These are phyloP conservation scores for Lindbergichthys nudifrons DNA, from an alignment of 2,797 vertebrate species.

Conservation along the genomic window DNA sequence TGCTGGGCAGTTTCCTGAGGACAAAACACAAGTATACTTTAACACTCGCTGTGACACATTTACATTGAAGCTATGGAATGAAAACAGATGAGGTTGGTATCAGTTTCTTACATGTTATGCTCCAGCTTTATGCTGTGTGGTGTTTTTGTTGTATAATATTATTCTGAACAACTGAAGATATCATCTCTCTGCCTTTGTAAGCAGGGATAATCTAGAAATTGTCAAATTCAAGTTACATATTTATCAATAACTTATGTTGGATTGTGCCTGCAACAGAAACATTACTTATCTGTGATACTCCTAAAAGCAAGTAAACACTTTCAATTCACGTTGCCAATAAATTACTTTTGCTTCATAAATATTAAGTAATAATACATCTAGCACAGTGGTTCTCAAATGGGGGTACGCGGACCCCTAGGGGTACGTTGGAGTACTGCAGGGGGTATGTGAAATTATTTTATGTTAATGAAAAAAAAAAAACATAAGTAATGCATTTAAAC, in stretches of 20 bases:
- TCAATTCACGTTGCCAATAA: background rate
- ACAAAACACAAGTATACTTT: constrained; percentile 8
- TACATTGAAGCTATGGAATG: background rate
- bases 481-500: too few species aligned
- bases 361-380: background rate
- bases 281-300: background rate
- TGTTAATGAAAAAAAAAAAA: too few species aligned
- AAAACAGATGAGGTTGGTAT: background rate
- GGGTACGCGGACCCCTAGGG: too few species aligned
- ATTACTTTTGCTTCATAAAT: background rate
- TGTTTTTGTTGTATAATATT: background rate
- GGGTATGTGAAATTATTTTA: too few species aligned
- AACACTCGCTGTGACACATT: constrained; percentile 6
- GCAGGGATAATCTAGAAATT: constrained; percentile 3
- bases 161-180: constrained; percentile 6
- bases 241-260: constrained; percentile 26
- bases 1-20: constrained; percentile 12
- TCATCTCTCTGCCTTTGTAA: background rate
- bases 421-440: too few species aligned
- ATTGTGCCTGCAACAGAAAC: constrained; percentile 2
- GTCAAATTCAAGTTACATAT: background rate
- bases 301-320: background rate
- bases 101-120: background rate
- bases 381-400: too few species aligned
- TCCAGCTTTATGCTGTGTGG: background rate